Conservation (phyloP, 2,888 invertebrate genomes). For the Crioceris asparagi region DNA sequence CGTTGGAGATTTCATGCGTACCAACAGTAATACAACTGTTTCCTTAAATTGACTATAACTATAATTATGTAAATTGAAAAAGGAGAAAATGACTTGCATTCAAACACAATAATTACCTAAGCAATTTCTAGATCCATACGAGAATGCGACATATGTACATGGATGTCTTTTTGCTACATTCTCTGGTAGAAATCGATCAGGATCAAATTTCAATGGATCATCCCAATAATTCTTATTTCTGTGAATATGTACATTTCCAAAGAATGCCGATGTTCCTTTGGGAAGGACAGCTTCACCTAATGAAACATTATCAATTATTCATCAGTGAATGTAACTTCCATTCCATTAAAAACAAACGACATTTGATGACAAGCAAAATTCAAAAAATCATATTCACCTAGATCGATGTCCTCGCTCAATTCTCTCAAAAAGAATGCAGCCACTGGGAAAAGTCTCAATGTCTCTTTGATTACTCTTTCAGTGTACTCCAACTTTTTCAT, state of each 20-base stretch:
- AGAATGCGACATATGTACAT: neutral
- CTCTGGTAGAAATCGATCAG: neutral
- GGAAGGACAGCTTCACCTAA: too few relatives aligned
- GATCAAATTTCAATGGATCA: neutral
- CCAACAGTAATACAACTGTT: too few relatives aligned
- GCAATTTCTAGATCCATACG: constrained; percentile 4
- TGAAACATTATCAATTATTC: too few relatives aligned
- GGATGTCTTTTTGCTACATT: neutral
- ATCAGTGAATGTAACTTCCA: too few relatives aligned
- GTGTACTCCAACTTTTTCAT: constrained; percentile 10
- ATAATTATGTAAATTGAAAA: too few relatives aligned
- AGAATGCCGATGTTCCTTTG: too few relatives aligned
- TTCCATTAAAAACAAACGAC: too few relatives aligned
- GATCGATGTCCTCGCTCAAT: constrained; percentile 10
- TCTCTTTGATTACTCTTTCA: constrained; percentile 15
- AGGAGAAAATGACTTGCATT: too few relatives aligned
- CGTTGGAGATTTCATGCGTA: too few relatives aligned
- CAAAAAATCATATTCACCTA: too few relatives aligned
- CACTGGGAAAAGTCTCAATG: constrained; percentile 15
- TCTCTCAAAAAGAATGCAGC: constrained; percentile 9
- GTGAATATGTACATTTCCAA: neutral
- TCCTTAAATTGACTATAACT: too few relatives aligned
- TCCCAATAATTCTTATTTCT: neutral
- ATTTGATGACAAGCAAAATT: too few relatives aligned
- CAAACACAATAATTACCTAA: constrained; percentile 6